Percentiles rank a stretch among this genome's conserved stretches.
phyloP scores from a whole-genome alignment of 2,888 invertebrate genomes.

The Parnassius smintheus region DNA sequence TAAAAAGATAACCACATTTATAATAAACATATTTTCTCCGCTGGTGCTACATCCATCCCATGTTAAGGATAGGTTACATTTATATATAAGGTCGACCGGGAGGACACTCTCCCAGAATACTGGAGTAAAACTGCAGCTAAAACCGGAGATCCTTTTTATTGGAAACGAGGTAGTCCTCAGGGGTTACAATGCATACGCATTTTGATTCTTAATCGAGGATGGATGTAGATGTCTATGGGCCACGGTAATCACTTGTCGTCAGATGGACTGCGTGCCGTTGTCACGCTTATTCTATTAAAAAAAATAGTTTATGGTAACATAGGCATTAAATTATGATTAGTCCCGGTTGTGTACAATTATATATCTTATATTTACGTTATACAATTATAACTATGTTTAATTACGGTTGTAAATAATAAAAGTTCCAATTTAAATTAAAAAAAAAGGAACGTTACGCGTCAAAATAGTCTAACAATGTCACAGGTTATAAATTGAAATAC shows the following conservation, averaged over 20 bases:
- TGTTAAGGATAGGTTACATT: constrained; percentile 1
- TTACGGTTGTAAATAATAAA: constrained; percentile 40
- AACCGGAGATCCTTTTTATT: no score
- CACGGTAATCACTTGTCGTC: no score
- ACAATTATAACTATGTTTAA: constrained; percentile 63
- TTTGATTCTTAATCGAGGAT: no score
- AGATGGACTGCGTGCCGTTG: no score
- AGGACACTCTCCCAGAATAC: no score
- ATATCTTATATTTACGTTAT: no score
- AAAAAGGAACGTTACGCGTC: constrained; percentile 5
- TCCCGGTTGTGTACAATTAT: constrained; percentile 60
- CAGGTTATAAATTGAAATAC: constrained; percentile 14
- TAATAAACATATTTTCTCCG: constrained; percentile 30
- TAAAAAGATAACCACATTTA: constrained; percentile 25
- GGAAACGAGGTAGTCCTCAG: no score
- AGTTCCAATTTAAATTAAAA: constrained; percentile 1
- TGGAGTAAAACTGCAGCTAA: no score
- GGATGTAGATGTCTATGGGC: no score
- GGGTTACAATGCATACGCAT: no score
- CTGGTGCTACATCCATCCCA: constrained; percentile 32
- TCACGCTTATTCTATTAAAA: no score
- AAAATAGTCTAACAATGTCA: constrained; percentile 5
- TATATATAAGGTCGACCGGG: constrained; percentile 20
- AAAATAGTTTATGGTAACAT: constrained; percentile 42
- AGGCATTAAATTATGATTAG: constrained; percentile 56